These are phyloP conservation scores for Campoletis sonorensis DNA, from an alignment of 1,140 invertebrate genomes.

Conservation along the genomic window DNA sequence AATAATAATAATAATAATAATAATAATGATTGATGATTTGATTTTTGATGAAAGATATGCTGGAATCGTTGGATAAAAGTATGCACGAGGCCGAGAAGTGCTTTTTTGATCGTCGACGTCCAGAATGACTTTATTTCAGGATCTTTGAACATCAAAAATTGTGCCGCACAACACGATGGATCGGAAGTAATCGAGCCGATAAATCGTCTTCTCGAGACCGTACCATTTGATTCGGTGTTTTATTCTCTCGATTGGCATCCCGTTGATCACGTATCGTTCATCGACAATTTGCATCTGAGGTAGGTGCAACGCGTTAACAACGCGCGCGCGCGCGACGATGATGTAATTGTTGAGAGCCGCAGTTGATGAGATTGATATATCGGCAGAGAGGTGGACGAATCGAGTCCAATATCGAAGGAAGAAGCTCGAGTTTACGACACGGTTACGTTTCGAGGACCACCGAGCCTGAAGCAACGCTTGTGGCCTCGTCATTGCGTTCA, in stretches of 20 bases:
- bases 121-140: slow-evolving; percentile 99
- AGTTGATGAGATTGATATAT: too few relatives aligned
- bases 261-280: slow-evolving; percentile 96
- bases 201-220: slow-evolving; percentile 90
- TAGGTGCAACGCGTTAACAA: too few relatives aligned
- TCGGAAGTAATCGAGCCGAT: slow-evolving; percentile 93
- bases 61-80: slow-evolving; percentile 91
- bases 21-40: too few relatives aligned
- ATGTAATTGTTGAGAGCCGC: too few relatives aligned
- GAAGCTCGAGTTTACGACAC: slow-evolving; percentile 92
- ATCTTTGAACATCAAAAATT: slow-evolving; percentile 94
- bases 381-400: slow-evolving; percentile 70
- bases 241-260: slow-evolving; percentile 99
- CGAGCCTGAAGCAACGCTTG: slow-evolving; percentile 88
- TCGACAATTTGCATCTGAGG: slow-evolving; percentile 88
- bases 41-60: too few relatives aligned
- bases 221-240: slow-evolving; percentile 94
- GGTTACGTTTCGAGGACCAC: slow-evolving; percentile 92
- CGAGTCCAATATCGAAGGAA: slow-evolving; percentile 75
- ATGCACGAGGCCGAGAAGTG: slow-evolving; percentile 86
- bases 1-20: too few relatives aligned
- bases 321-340: too few relatives aligned
- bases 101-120: slow-evolving; percentile 96
- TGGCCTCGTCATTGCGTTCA: slow-evolving; percentile 98
- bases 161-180: slow-evolving; percentile 94